Evolutionary conservation across 2,888 invertebrate species (phyloP), one percentile per base, ranked within the genome.

Genomic region (Ligdia adustata): DNA sequence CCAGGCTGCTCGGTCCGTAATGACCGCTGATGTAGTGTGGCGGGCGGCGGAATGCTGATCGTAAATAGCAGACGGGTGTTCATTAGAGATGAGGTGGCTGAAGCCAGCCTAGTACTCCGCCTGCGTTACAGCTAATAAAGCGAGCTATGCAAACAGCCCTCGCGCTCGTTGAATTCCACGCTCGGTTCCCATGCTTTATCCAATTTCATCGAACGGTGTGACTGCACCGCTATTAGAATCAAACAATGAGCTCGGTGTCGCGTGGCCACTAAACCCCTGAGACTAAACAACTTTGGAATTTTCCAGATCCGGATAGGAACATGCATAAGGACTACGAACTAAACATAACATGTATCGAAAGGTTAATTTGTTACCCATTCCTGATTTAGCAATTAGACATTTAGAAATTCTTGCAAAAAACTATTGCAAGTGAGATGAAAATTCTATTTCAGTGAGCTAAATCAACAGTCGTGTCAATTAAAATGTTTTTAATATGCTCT

Each of bases 171-270:
- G 81, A 79, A 86, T 85, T 87, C 88, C 87, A 67, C 71, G 62
- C 69, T 72, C 66, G 64, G 84, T 89, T 89, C 90, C 87, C 89
- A 89, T 79, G 86, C 79, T 84, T 83, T 87, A 87, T 89, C 85
- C 85, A 78, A 87, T 88, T 89, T 86, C 88, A 87, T 75, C 77
- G 79, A 81, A 76, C 78, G 72, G 73, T 78, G 75, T 68, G 78
- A 76, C 72, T 77, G 75, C 71, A 75, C 69, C 69, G 73, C 72
- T 76, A 73, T 80, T 77, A 82, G 73, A 77, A 74, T 71, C 72
- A 74, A 84, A 88, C 87, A 88, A 89, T 87, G 75, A 75, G 74
- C 69, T 56, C 66, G 79, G 81, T 82, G 82, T 84, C 77, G 75
- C 75, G 75, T 81, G 72, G 74, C 78, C 66, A 71, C 75, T 72